phyloP scores from a whole-genome alignment of 2,888 invertebrate genomes.

The Erebia ligea region DNA sequence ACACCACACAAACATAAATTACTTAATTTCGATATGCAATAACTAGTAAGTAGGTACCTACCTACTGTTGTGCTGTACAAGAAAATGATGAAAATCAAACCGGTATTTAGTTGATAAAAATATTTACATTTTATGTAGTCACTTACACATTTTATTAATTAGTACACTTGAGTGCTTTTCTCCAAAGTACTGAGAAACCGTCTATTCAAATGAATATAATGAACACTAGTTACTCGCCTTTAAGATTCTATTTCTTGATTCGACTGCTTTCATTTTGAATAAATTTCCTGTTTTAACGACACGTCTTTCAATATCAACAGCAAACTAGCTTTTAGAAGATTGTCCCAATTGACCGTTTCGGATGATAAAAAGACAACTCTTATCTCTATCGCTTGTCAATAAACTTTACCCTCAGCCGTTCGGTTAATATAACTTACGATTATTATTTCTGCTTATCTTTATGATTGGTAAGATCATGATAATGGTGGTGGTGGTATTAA shows the following conservation, averaged over 20 bases:
- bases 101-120: too few relatives aligned
- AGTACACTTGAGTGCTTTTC: too few relatives aligned
- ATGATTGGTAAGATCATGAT: constrained; percentile 13
- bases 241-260: constrained; percentile 17
- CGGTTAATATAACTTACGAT: constrained; percentile 20
- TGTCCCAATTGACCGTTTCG: constrained; percentile 43
- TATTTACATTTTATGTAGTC: too few relatives aligned
- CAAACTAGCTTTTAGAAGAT: constrained; percentile 47
- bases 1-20: not conserved
- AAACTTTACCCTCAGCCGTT: constrained; percentile 46
- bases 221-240: constrained; percentile 26
- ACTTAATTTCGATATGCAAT: not conserved
- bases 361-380: constrained; percentile 49
- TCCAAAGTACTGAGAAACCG: too few relatives aligned
- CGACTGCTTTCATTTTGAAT: constrained; percentile 38
- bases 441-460: constrained; percentile 26
- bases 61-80: too few relatives aligned
- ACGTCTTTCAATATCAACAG: constrained; percentile 41
- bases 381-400: constrained; percentile 62
- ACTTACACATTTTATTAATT: too few relatives aligned
- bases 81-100: too few relatives aligned
- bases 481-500: not conserved
- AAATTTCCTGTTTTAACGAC: constrained; percentile 17
- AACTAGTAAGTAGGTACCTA: too few relatives aligned
- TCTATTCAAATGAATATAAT: not conserved